These are phyloP conservation scores for Galendromus occidentalis DNA, from an alignment of 1,140 invertebrate genomes.

Conservation along the genomic window DNA sequence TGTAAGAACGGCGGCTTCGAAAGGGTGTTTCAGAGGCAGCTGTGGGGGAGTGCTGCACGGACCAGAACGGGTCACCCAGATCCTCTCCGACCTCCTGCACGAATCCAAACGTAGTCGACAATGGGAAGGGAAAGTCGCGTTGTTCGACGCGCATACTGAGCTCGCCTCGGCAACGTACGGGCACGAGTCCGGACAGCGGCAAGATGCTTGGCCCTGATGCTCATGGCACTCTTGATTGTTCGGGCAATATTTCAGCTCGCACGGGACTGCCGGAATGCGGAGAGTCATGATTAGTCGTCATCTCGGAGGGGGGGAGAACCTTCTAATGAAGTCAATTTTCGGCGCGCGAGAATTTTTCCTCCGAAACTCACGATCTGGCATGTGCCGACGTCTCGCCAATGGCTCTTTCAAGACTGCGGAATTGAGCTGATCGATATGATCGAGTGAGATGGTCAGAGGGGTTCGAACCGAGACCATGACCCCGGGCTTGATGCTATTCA, in stretches of 20 bases:
- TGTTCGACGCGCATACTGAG: neutral
- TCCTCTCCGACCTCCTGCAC: neutral
- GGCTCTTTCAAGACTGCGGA: neutral
- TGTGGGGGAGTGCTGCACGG: neutral
- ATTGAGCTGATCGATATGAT: conserved; percentile 7
- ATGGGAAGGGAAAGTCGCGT: neutral
- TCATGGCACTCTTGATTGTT: conserved; percentile 7
- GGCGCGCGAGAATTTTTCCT: no score
- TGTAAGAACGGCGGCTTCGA: neutral
- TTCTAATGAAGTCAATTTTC: no score
- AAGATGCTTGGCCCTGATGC: neutral
- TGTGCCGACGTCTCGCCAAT: neutral
- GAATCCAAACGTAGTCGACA: neutral
- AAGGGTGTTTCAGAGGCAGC: neutral
- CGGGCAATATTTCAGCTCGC: neutral
- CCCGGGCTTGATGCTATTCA: neutral
- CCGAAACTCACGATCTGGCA: neutral
- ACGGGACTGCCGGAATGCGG: neutral
- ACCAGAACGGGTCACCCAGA: neutral
- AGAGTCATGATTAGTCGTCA: no score
- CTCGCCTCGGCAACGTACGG: neutral
- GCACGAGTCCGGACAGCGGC: conserved; percentile 7
- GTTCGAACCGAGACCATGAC: neutral
- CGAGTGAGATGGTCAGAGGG: neutral
- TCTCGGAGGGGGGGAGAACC: no score